Evolutionary conservation across 2,888 invertebrate genomes (phyloP).

Genomic region (Eumerus sabulonum): DNA sequence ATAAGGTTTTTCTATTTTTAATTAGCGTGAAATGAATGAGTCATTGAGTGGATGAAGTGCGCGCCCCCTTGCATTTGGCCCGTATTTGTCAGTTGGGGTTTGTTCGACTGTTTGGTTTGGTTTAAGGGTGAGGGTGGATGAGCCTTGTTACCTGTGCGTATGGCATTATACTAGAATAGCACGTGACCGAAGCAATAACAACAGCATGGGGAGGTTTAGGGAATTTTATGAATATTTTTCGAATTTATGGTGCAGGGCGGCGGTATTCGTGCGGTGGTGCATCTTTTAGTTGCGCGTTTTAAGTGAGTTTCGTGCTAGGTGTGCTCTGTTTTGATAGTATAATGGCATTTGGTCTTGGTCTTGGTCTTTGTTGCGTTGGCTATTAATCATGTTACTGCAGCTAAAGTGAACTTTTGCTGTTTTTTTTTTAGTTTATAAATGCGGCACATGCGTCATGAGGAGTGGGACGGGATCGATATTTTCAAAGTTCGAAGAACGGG

Average conservation of each 20-base stretch:
- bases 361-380: neutral
- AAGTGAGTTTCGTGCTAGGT: slow-evolving; percentile 7
- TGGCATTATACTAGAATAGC: slow-evolving; percentile 24
- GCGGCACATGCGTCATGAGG: too few species aligned
- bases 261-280: slow-evolving; percentile 18
- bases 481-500: too few species aligned
- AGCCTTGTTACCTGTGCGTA: slow-evolving; percentile 59
- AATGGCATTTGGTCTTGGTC: slow-evolving; percentile 1
- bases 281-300: slow-evolving; percentile 6
- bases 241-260: slow-evolving; percentile 4
- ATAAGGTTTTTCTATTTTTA: slow-evolving; percentile 24
- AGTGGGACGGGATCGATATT: too few species aligned
- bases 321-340: slow-evolving; percentile 35
- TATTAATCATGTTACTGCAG: too few species aligned
- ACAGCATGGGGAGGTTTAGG: neutral
- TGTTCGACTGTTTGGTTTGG: slow-evolving; percentile 17
- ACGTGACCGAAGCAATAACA: slow-evolving; percentile 33
- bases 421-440: too few species aligned
- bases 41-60: slow-evolving; percentile 39
- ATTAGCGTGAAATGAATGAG: slow-evolving; percentile 66
- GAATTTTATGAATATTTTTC: slow-evolving; percentile 33
- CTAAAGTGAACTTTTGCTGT: too few species aligned
- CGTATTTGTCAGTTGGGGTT: slow-evolving; percentile 7
- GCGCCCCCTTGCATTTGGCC: slow-evolving; percentile 28
- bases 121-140: slow-evolving; percentile 41